Evolutionary conservation across 2,113 vertebrate genomes (phyloP), one percentile per base, ranked within the genome.

Genomic region (Balaeniceps rex): DNA sequence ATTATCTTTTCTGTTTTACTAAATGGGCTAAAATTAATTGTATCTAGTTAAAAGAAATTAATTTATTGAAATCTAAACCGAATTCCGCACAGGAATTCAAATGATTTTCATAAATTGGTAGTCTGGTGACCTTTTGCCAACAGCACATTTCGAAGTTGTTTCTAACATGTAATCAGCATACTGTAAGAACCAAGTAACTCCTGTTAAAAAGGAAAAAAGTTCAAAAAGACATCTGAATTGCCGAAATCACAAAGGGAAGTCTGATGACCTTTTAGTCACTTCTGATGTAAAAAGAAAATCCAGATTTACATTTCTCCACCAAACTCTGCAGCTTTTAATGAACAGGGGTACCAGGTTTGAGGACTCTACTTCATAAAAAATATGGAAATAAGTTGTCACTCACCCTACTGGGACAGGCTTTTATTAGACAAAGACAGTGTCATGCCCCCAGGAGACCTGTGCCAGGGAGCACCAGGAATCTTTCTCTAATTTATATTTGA

Each of bases 401-500:
- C 76, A 92, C 31, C 72, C n/a, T 82, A 18, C 36, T 24, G 12
- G 47, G 57, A 61, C 19, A 87, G 77, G 42, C 19, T 91, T 92
- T 95, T 91, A 94, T 88, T 89, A 79, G 64, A 71, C 42, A 92
- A 77, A 66, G 66, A 64, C 19, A 60, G 52, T 33, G 47, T 38
- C 65, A 33, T 57, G 83, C 24, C 34, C 79, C 68, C 55, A 78
- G 38, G 46, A 94, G 80, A 86, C 60, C 72, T 78, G 76, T 71
- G 68, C 55, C 38, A 71, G 76, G 92, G 23, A 74, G 72, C 64
- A 42, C 16, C 83, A 91, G 84, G 78, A 95, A 94, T 79, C 34
- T 16, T 95, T 11, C 52, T 83, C n/a, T 91, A 93, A 95, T 93
- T 96, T 95, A 12, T 87, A 85, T 91, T 54, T 95, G 86, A 84